Evolutionary conservation across 2,888 invertebrate genomes (phyloP), one percentile per base, ranked within the genome.

Genomic region (Mesorhabditis belari): DNA sequence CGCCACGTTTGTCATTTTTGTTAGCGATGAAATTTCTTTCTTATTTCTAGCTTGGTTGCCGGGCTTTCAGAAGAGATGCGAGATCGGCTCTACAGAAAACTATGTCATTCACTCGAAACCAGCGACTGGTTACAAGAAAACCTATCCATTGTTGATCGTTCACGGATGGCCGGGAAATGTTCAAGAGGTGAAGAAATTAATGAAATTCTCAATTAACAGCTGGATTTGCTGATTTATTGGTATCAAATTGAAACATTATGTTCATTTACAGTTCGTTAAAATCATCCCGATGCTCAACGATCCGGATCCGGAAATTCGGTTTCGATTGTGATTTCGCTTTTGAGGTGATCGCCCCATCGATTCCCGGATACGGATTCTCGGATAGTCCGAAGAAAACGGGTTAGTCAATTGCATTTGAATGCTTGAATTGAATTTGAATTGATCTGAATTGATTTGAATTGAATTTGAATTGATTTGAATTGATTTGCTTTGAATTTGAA

Each of bases 141-240:
- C 69, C 3, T 57, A 64, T 23, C 73, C 91, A 0, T 67, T 92
- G 9, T 80, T 91, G 3, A 61, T 92, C 53, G 80, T 89, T 19
- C 91, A 91, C 71, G 90, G 91, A 23, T 91, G 91, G 91, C 92
- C 91, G 0, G 89, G 90, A 2, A 89, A 89, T 0, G 82, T 91
- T 1, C 35, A 35, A 35, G 35, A 35, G 35, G 35, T 35, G n/a
- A n/a, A n/a, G n/a, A n/a, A n/a, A n/a, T n/a, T n/a, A n/a, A n/a
- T n/a, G n/a, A n/a, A n/a, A n/a, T n/a, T n/a, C n/a, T n/a, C n/a
- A n/a, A n/a, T n/a, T n/a, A n/a, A n/a, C n/a, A n/a, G n/a, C n/a
- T n/a, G n/a, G n/a, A n/a, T n/a, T n/a, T n/a, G n/a, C n/a, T n/a
- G n/a, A n/a, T n/a, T n/a, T n/a, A n/a, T n/a, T n/a, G n/a, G n/a